Base-by-base conservation (phyloP, 1,140 invertebrate species). In the Popillia japonica region DNA sequence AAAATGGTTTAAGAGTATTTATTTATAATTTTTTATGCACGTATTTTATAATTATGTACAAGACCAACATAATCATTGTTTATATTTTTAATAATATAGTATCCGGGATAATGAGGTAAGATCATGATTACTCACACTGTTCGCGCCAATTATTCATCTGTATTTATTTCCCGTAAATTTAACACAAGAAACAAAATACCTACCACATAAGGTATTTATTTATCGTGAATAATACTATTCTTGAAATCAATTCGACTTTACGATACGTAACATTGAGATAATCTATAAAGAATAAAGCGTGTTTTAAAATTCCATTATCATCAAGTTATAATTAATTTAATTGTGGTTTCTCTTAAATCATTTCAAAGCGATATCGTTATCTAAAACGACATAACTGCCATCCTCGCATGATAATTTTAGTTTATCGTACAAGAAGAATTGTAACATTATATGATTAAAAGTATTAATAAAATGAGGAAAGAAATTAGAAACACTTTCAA, bases 191-290 rank as follows among this genome's bases (percentile, higher is more conserved):
- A 34, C 27, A 34, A 34, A 34, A 34, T 4, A 34, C 27, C 27
- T 34, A 1, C 1, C 27, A 34, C 27, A 2, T 4, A 34, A 55
- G 17, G 17, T 55, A 14, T 55, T 1, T 68, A 68, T 68, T 68
- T 68, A 68, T 22, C 17, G 22, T 68, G 61, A 68, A 68, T 68
- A 68, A 68, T 8, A 68, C 22, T 34, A 22, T 68, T 68, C 61
- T 68, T 68, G 22, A 34, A 68, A 68, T 27, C 14, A 6, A 27
- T 68, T 68, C 22, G 0, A 64, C 10, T n/a, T 34, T 55, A 55
- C n/a, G 48, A 55, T 34, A 55, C 14, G 2, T 10, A 44, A 44
- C 14, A 44, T 44, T 14, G 9, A 44, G 42, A 44, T 44, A 44
- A 44, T 10, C 17, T 55, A 17, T 48, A 17, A 55, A 17, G 3